These are phyloP conservation scores for Nyctibius bracteatus DNA, from an alignment of 2,113 vertebrate species.

Conservation along the genomic window DNA sequence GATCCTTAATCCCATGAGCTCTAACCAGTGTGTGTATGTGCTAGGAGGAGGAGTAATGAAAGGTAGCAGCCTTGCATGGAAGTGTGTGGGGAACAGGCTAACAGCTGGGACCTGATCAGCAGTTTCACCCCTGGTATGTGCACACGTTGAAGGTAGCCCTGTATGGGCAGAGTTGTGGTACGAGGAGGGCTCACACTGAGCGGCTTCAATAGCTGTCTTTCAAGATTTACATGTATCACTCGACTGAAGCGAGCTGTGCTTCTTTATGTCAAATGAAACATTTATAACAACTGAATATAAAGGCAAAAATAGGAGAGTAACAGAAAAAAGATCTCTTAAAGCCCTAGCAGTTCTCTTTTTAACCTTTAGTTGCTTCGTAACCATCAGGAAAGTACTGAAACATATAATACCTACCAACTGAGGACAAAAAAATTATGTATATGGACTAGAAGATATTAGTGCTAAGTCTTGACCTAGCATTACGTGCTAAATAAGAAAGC, in stretches of 20 bases:
- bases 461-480: no score
- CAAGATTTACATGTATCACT: background rate
- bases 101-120: background rate
- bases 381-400: background rate
- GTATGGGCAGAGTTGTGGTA: fast-evolving
- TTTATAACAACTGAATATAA: background rate
- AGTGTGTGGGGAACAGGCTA: no score
- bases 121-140: background rate
- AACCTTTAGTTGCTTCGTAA: background rate
- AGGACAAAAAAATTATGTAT: background rate
- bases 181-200: background rate
- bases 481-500: background rate
- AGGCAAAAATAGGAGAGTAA: background rate
- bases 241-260: background rate
- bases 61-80: background rate
- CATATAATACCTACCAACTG: background rate
- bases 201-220: background rate
- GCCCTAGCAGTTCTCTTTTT: background rate
- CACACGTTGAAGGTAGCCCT: no score
- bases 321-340: background rate
- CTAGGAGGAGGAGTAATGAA: background rate
- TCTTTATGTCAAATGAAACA: background rate
- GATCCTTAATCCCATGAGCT: background rate
- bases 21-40: background rate
- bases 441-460: background rate